Base-by-base conservation (phyloP, 2,888 invertebrate genomes). In the Dynastes hyllus region DNA sequence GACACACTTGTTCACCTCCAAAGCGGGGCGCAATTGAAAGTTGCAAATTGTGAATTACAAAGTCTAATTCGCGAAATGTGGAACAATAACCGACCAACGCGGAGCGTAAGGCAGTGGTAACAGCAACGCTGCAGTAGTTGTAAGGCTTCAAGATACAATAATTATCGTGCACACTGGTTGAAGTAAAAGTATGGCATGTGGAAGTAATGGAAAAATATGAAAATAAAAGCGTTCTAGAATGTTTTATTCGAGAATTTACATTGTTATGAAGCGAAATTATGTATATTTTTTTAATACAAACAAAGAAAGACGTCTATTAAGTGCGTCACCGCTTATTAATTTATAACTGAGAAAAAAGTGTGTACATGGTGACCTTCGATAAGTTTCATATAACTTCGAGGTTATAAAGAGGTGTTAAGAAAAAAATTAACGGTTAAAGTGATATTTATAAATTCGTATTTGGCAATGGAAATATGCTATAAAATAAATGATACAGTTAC, bases 1-100 rank as follows among this genome's bases (percentile, higher is more conserved):
- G 73, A 63, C 73, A 75, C 61, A 75, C 73, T 75, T 75, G 73
- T 75, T 75, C 73, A 75, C 73, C 73, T 75, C 73, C 61, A 75
- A 75, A 75, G 73, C 61, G 73, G 73, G 61, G 27, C 73, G 73
- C 63, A 75, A 75, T 61, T 61, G 73, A 75, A 75, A 75, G 73
- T 75, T 75, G 73, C 73, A 61, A 75, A 61, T 61, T 75, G 73
- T 45, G 22, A 50, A 75, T 75, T 75, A 75, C 45, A 75, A 75
- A 75, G 73, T 75, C 73, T 75, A 75, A 75, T 75, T 63, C 61
- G 73, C 73, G 58, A 75, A 75, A 75, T 75, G 61, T 75, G 61
- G 73, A 75, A 75, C 73, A 75, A 75, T 75, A 75, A 75, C 73
- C 73, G 27, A 13, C 29, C 61, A 13, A 6, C n/a, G 45, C 37